Percentiles rank a stretch among this genome's conserved stretches.
These are phyloP conservation scores for Drosophila sp. DNA, from an alignment of 1,140 invertebrate species.

Conservation along the genomic window DNA sequence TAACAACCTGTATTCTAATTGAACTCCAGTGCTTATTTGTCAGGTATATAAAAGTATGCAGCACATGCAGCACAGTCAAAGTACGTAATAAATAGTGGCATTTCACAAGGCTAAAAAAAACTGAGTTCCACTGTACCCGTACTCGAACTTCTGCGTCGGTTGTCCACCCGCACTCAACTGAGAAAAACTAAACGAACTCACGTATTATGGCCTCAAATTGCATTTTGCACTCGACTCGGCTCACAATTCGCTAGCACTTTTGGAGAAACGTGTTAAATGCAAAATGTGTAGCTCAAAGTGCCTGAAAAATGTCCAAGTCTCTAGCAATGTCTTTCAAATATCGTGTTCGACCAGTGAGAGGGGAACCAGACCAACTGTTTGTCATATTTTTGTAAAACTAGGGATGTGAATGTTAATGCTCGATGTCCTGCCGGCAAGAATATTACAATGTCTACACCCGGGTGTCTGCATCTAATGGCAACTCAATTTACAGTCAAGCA, in stretches of 20 bases:
- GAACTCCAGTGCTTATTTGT: too few species aligned
- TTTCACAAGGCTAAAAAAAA: neutral
- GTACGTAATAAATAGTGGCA: neutral
- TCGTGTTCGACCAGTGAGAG: neutral
- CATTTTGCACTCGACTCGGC: slow-evolving; percentile 74
- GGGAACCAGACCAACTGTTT: slow-evolving; percentile 39
- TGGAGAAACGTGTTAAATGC: slow-evolving; percentile 71
- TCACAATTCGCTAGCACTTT: slow-evolving; percentile 61
- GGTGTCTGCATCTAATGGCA: neutral
- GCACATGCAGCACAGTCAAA: too few species aligned
- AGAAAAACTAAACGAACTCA: slow-evolving; percentile 72
- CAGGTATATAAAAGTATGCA: neutral
- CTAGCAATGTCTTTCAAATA: slow-evolving; percentile 7
- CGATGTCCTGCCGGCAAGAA: neutral
- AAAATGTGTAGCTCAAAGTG: slow-evolving; percentile 46
- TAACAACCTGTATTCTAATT: too few species aligned
- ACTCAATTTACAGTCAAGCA: slow-evolving; percentile 29
- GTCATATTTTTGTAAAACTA: slow-evolving; percentile 38
- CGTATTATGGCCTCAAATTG: slow-evolving; percentile 68
- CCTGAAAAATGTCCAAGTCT: slow-evolving; percentile 33
- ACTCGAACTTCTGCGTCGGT: too few species aligned
- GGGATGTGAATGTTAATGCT: neutral
- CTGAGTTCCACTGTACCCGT: slow-evolving; percentile 11
- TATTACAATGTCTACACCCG: neutral
- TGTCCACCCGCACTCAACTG: slow-evolving; percentile 43